A percentile compares a stretch with the other conserved stretches of the same genome.
phyloP scores from a whole-genome alignment of 1,140 invertebrate species.

The Drosophila elegans region DNA sequence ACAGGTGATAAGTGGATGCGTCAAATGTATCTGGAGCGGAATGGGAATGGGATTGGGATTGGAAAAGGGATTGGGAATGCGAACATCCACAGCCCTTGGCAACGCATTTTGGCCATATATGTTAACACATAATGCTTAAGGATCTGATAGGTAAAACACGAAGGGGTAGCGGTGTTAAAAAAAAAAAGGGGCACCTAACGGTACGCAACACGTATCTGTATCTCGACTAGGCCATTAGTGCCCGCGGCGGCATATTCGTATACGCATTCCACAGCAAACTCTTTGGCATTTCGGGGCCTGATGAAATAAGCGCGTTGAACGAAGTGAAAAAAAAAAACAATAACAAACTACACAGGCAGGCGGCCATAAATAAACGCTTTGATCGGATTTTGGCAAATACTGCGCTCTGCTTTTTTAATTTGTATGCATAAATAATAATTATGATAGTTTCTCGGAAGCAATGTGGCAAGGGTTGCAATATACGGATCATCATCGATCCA shows the following conservation, averaged over 20 bases:
- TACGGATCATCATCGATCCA: conserved; percentile 47
- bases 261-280: conserved; percentile 34
- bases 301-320: conserved; percentile 49
- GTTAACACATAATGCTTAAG: too few relatives aligned
- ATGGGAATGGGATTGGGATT: neutral
- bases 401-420: conserved; percentile 68
- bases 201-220: neutral
- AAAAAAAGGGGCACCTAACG: neutral
- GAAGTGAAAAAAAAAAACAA: neutral
- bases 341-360: neutral
- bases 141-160: neutral
- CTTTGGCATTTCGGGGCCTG: conserved; percentile 49
- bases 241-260: neutral
- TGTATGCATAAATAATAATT: conserved; percentile 80
- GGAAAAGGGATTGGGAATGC: too few relatives aligned
- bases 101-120: neutral
- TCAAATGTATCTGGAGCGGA: conserved; percentile 14
- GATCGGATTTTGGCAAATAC: conserved; percentile 63
- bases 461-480: conserved; percentile 13
- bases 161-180: too few relatives aligned
- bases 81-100: neutral
- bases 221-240: neutral
- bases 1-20: conserved; percentile 18
- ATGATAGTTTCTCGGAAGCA: conserved; percentile 59
- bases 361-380: conserved; percentile 57